Conservation (phyloP, 2,888 invertebrate genomes). For the Melipona bicolor region DNA sequence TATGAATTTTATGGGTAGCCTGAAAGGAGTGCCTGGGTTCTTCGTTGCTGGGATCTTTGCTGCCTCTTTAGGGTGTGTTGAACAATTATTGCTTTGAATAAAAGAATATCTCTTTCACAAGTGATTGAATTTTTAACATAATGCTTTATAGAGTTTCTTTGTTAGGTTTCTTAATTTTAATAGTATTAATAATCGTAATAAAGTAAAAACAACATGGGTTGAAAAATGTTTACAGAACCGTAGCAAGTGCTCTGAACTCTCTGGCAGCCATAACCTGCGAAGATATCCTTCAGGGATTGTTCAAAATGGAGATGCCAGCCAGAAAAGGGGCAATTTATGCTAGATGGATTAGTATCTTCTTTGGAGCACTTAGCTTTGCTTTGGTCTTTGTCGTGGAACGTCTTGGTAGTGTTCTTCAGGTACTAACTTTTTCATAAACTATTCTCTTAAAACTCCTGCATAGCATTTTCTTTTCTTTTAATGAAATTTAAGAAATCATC, state of each 20-base stretch:
- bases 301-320: conserved; percentile 90
- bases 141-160: no score
- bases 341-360: conserved; percentile 88
- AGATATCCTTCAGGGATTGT: conserved; percentile 91
- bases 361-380: conserved; percentile 91
- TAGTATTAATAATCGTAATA: background rate
- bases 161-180: no score
- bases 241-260: conserved; percentile 97
- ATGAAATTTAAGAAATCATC: background rate
- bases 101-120: no score
- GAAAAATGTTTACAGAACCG: conserved; percentile 88
- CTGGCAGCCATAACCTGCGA: conserved; percentile 95
- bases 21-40: conserved; percentile 93
- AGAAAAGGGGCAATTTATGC: conserved; percentile 91
- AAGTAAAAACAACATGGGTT: background rate
- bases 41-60: conserved; percentile 98
- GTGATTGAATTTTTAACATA: no score
- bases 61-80: conserved; percentile 94
- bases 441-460: background rate
- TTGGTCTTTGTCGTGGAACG: conserved; percentile 94
- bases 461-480: no score
- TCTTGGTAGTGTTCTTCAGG: conserved; percentile 94
- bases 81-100: background rate
- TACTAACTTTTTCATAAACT: conserved; percentile 67
- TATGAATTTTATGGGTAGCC: conserved; percentile 91